Base-by-base conservation (phyloP, 2,888 invertebrate genomes). In the Sisyra terminalis region DNA sequence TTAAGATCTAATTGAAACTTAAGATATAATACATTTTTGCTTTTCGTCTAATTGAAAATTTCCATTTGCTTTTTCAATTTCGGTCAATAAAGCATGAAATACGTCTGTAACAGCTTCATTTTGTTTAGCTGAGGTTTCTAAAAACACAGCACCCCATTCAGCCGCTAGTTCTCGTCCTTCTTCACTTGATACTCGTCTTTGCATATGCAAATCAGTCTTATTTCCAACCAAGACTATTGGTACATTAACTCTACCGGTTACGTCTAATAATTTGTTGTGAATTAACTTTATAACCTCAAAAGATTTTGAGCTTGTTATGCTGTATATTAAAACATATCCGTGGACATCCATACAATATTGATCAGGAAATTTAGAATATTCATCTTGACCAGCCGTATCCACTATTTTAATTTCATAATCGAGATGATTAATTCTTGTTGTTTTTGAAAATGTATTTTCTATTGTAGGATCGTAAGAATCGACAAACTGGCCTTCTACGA, bases 381-480 rank as follows among this genome's bases (percentile, higher is more conserved):
- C 97, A 73, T 97, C 96, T 66, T 96, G 94, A 40, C 97, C 97
- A 43, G 97, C 96, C 18, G 97, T 97, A 59, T 97, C 96, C 39
- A 96, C 92, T 49, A 97, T 66, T 60, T 93, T 89, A n/a, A 97
- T 75, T 61, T 84, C 84, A 69, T 94, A 97, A 52, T 94, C 94
- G 62, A 93, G 90, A 43, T 90, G 88, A 61, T 87, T 81, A 30
- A 92, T 76, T 52, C 89, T 75, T 42, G 89, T 79, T 46, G 77
- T 80, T 67, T 93, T 94, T 50, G 85, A 85, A 59, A 94, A 94
- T 44, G 93, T 94, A 61, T 96, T 96, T 75, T 97, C 96, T 59
- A 97, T 97, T 41, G 97, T 97, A 48, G 97, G 96, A 63, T 97
- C 96, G 63, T 97, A 97, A 0, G 92, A 89, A 65, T 97, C 96